Evolutionary conservation across 2,113 vertebrate genomes (phyloP).

Genomic region (Acanthochromis polyacanthus): DNA sequence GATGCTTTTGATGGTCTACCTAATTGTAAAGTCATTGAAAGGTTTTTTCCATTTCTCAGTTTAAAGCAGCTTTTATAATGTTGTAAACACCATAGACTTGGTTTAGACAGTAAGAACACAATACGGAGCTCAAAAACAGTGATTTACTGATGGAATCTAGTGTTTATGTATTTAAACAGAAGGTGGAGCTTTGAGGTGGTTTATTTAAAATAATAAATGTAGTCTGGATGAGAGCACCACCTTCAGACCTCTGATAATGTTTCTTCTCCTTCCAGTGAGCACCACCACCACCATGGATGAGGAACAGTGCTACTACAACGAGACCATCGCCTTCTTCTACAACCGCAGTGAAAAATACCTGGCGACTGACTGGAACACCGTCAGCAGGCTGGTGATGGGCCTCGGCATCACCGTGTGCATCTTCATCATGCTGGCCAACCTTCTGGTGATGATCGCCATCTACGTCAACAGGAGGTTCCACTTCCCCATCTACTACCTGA

Average conservation of each 20-base stretch:
- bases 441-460: conserved; percentile 98
- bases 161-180: too few species aligned
- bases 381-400: conserved; percentile 98
- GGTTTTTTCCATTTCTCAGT: background rate
- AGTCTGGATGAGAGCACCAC: background rate
- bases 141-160: background rate
- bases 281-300: conserved; percentile 82
- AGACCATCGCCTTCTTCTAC: conserved; percentile 99
- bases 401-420: conserved; percentile 98
- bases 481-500: conserved; percentile 99
- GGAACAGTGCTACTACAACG: conserved; percentile 97
- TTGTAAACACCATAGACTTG: background rate
- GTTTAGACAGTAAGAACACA: background rate
- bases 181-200: background rate
- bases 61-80: background rate
- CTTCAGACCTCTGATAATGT: background rate
- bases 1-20: background rate
- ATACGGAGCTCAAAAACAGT: background rate
- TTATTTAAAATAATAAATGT: too few species aligned
- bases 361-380: conserved; percentile 94
- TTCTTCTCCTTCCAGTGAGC: conserved; percentile 62
- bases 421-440: conserved; percentile 99
- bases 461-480: conserved; percentile 98
- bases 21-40: background rate
- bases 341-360: conserved; percentile 95